Conservation (phyloP, 2,113 vertebrate genomes). For the Protomyctophum bolini region DNA sequence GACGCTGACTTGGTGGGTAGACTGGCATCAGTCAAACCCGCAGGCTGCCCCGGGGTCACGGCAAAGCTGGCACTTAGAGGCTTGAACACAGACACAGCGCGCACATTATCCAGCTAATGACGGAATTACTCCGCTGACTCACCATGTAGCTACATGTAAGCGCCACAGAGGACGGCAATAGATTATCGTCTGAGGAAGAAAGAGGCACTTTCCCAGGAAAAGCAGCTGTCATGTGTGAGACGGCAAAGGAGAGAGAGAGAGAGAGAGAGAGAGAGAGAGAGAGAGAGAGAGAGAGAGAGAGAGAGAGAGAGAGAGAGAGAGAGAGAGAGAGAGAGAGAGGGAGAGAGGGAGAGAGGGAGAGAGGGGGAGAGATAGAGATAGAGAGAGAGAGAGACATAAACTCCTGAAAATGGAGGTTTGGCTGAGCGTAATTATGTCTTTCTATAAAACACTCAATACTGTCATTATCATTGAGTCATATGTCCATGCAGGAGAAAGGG, state of each 20-base stretch:
- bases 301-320: conserved; percentile 35
- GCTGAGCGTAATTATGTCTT: conserved; percentile 76
- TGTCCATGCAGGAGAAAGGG: conserved; percentile 70
- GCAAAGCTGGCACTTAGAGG: conserved; percentile 74
- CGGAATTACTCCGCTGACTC: conserved; percentile 82
- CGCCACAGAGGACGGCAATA: conserved; percentile 70
- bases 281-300: conserved; percentile 31
- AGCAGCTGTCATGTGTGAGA: conserved; percentile 66
- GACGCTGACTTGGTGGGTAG: conserved; percentile 64
- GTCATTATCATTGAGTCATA: conserved; percentile 79
- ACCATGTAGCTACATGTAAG: conserved; percentile 81
- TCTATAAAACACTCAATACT: conserved; percentile 74
- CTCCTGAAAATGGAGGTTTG: conserved; percentile 67
- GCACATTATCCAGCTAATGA: conserved; percentile 83
- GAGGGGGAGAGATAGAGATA: not conserved
- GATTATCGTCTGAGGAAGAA: conserved; percentile 76
- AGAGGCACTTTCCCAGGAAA: conserved; percentile 72
- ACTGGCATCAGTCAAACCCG: conserved; percentile 75
- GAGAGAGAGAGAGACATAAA: conserved; percentile 71
- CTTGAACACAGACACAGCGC: conserved; percentile 74
- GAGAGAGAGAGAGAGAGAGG: conserved; percentile 22
- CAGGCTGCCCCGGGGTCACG: conserved; percentile 71
- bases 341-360: conserved; percentile 31
- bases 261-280: conserved; percentile 9
- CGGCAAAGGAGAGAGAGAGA: not conserved